These are phyloP conservation scores for Papilio elwesi DNA, from an alignment of 2,888 invertebrate genomes.

Conservation along the genomic window DNA sequence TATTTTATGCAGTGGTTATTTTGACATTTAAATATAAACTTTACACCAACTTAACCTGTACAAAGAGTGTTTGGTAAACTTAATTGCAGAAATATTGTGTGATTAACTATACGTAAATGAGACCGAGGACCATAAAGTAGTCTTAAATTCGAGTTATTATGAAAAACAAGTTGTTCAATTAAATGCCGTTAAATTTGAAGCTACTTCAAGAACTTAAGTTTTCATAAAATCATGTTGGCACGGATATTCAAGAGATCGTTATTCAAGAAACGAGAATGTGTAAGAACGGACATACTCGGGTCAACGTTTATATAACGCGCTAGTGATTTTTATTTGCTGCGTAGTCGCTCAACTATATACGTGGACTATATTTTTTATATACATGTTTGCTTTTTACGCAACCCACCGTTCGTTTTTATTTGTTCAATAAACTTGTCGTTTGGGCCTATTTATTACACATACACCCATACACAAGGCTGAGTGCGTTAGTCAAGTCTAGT, in stretches of 20 bases:
- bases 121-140: slow-evolving; percentile 6
- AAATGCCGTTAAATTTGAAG: slow-evolving; percentile 6
- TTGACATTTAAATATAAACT: slow-evolving; percentile 14
- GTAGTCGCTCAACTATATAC: slow-evolving; percentile 16
- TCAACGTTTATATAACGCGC: slow-evolving; percentile 31
- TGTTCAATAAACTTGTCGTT: neutral
- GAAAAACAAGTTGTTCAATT: slow-evolving; percentile 1
- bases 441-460: slow-evolving; percentile 17
- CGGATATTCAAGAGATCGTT: neutral
- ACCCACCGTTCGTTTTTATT: neutral
- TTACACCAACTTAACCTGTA: slow-evolving; percentile 12
- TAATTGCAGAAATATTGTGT: slow-evolving; percentile 21
- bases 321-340: slow-evolving; percentile 19
- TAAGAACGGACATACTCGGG: slow-evolving; percentile 3
- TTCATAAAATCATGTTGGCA: slow-evolving; percentile 5
- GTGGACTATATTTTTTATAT: slow-evolving; percentile 1
- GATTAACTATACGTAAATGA: slow-evolving; percentile 31
- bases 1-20: slow-evolving; percentile 10
- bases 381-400: slow-evolving; percentile 2
- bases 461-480: slow-evolving; percentile 29
- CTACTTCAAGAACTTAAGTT: slow-evolving; percentile 1
- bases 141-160: slow-evolving; percentile 6
- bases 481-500: slow-evolving; percentile 37
- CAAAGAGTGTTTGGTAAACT: slow-evolving; percentile 11
- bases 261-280: slow-evolving; percentile 25